Evolutionary conservation across 1,140 invertebrate species (phyloP).

Genomic region (Ceratitis capitata): DNA sequence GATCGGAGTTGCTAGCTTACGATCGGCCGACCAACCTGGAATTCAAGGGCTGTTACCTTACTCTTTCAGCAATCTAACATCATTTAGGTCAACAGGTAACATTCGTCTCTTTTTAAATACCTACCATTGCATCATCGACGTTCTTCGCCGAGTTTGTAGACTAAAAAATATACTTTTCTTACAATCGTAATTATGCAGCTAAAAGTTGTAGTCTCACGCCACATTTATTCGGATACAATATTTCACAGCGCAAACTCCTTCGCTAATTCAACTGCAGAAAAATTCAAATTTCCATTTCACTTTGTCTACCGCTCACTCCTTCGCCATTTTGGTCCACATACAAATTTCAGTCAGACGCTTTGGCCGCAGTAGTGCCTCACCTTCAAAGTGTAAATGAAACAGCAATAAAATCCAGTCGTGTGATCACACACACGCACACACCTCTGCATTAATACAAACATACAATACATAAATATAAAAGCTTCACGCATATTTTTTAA

Average conservation of each 20-base stretch:
- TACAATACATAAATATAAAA: neutral
- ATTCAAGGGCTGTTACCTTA: no score
- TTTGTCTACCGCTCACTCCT: no score
- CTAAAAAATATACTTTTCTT: no score
- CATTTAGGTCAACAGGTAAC: no score
- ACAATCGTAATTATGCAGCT: no score
- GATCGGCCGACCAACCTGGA: no score
- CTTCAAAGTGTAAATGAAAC: neutral
- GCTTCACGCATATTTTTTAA: neutral
- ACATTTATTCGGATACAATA: neutral
- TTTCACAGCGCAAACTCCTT: neutral
- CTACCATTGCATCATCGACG: no score
- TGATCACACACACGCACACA: neutral
- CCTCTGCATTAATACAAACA: neutral
- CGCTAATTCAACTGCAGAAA: neutral
- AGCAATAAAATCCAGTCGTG: neutral
- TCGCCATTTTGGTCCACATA: neutral
- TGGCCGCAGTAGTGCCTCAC: neutral
- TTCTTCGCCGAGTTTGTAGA: no score
- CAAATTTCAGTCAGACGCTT: neutral
- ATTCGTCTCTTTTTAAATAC: no score
- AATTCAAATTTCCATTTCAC: conserved; percentile 23
- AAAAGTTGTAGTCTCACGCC: no score
- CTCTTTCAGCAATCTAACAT: no score
- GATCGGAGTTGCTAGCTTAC: no score